phyloP scores from a whole-genome alignment of 2,113 vertebrate species.

The Nesoenas mayeri region DNA sequence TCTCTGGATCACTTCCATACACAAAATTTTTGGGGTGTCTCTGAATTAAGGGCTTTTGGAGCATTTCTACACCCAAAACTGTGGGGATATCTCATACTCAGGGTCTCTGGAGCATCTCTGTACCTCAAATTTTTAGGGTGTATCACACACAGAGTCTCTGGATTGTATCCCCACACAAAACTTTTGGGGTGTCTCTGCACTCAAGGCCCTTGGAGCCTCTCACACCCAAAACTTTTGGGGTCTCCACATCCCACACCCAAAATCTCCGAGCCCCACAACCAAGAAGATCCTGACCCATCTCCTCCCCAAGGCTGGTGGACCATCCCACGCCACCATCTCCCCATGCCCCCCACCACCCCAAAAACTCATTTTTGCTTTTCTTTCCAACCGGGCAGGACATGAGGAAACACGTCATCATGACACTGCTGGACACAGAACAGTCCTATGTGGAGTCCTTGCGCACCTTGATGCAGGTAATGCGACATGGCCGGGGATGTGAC shows the following conservation, averaged over 20 bases:
- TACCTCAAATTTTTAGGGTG: background rate
- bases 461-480: conserved; percentile 91
- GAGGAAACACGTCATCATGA: conserved; percentile 99
- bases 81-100: background rate
- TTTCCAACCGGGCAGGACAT: conserved; percentile 85
- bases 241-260: background rate
- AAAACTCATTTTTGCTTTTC: background rate
- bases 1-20: background rate
- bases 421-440: conserved; percentile 94
- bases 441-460: conserved; percentile 97
- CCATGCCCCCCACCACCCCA: fast-evolving
- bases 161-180: fast-evolving
- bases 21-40: no score
- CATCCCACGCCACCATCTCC: background rate
- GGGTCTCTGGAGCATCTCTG: fast-evolving
- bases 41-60: no score
- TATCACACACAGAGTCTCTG: background rate
- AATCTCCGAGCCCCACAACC: background rate
- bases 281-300: background rate
- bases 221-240: background rate
- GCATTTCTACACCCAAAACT: background rate
- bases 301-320: background rate
- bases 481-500: fast-evolving
- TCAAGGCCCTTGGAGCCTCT: background rate
- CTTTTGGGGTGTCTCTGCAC: background rate